Conservation (phyloP, 2,888 invertebrate species). For the Tiphia femorata region DNA sequence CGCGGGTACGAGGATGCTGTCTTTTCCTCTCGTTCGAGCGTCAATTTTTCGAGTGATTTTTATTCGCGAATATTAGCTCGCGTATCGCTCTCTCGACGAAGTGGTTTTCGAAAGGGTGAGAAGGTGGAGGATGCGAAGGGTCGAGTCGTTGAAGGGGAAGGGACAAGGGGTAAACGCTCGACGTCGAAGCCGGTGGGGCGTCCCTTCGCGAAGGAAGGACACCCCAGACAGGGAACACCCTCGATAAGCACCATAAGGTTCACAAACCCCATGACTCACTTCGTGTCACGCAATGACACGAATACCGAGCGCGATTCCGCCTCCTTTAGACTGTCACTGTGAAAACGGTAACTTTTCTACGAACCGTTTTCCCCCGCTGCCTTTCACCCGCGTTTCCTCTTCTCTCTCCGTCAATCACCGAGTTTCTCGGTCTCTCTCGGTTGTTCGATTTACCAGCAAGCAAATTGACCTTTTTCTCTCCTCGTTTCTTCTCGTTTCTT, state of each 20-base stretch:
- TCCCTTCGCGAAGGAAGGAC: constrained; percentile 13
- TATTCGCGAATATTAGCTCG: too few relatives aligned
- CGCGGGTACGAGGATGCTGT: too few relatives aligned
- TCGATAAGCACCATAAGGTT: constrained; percentile 32
- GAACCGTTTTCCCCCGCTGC: too few relatives aligned
- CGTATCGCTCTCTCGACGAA: too few relatives aligned
- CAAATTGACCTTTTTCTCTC: too few relatives aligned
- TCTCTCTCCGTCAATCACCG: neutral
- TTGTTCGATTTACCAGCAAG: too few relatives aligned
- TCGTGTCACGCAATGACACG: constrained; percentile 43
- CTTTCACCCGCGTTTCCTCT: too few relatives aligned
- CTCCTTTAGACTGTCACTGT: neutral
- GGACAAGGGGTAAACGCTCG: constrained; percentile 9
- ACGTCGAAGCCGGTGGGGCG: constrained; percentile 4
- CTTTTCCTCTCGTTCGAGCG: constrained; percentile 5
- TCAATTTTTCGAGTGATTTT: constrained; percentile 4
- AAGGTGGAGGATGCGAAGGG: neutral
- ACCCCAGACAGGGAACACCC: neutral
- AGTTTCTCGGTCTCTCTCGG: neutral
- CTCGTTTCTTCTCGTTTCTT: too few relatives aligned
- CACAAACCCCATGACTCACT: constrained; percentile 44
- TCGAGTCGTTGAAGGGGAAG: constrained; percentile 5
- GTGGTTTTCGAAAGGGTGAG: constrained; percentile 6
- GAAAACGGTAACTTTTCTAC: too few relatives aligned
- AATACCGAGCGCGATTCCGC: constrained; percentile 12